phyloP scores from a whole-genome alignment of 2,888 invertebrate genomes.

The Ctena decussata region DNA sequence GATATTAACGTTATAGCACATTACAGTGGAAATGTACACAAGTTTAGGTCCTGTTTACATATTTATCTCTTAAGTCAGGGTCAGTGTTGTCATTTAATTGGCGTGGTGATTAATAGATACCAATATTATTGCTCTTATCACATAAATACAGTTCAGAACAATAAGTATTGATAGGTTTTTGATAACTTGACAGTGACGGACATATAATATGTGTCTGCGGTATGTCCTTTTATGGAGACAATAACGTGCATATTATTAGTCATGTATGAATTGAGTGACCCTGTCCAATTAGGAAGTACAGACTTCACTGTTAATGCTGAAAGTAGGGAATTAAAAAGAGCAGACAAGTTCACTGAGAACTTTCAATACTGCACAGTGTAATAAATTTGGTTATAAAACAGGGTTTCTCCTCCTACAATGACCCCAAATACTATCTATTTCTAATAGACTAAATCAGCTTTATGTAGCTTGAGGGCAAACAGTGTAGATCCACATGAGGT shows the following conservation, averaged over 20 bases:
- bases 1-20: not conserved
- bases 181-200: not conserved
- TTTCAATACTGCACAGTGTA: no score
- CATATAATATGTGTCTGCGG: not conserved
- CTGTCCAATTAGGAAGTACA: no score
- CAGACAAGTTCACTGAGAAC: no score
- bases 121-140: constrained; percentile 12
- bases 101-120: constrained; percentile 30
- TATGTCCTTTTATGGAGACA: not conserved
- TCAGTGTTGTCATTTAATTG: not conserved
- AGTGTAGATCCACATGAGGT: not conserved
- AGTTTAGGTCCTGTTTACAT: not conserved
- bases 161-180: constrained; percentile 7
- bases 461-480: not conserved
- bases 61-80: constrained; percentile 19
- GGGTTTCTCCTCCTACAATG: no score
- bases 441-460: no score
- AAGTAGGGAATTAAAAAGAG: no score
- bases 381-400: no score
- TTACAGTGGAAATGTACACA: not conserved
- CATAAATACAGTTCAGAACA: not conserved
- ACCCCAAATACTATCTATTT: no score
- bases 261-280: no score
- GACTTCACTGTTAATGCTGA: no score
- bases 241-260: no score